Evolutionary conservation across 2,797 vertebrate species (phyloP).

Genomic region (Halcyon chelicuti): DNA sequence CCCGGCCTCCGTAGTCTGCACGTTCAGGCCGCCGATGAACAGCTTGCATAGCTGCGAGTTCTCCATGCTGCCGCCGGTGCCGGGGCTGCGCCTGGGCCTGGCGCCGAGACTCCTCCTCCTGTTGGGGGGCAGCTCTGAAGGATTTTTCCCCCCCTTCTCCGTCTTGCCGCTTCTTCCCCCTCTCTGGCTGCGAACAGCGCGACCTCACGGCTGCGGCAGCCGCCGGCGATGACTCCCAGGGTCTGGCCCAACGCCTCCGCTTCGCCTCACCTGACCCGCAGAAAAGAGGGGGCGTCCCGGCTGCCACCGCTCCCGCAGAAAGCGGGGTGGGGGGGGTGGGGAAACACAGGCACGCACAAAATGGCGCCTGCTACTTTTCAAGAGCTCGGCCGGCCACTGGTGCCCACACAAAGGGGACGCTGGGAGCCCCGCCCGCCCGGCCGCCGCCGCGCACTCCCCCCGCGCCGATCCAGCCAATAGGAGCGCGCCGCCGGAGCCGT

Average conservation of each 20-base stretch:
- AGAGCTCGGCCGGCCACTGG: constrained; percentile 66
- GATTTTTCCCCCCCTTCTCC: constrained; percentile 29
- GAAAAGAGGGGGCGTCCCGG: constrained; percentile 28
- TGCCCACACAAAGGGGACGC: constrained; percentile 82
- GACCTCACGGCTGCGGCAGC: constrained; percentile 37
- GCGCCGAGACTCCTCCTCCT: constrained; percentile 74
- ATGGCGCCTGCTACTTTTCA: constrained; percentile 52
- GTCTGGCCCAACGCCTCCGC: constrained; percentile 36
- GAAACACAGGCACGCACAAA: constrained; percentile 65
- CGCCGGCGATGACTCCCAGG: constrained; percentile 37
- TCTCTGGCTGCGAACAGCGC: not conserved
- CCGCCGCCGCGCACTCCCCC: constrained; percentile 10
- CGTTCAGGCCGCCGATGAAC: constrained; percentile 96
- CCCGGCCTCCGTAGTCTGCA: constrained; percentile 95
- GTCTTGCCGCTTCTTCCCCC: constrained; percentile 53
- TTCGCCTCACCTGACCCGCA: constrained; percentile 45
- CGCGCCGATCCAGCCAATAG: not conserved
- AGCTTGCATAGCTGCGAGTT: constrained; percentile 96
- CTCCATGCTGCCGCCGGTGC: constrained; percentile 80
- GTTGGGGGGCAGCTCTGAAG: constrained; percentile 61
- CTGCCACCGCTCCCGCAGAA: constrained; percentile 49
- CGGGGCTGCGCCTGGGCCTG: constrained; percentile 76
- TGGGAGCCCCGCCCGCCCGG: constrained; percentile 71
- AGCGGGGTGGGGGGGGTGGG: constrained; percentile 33
- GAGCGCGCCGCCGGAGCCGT: accelerated